Evolutionary conservation across 2,888 invertebrate genomes (phyloP).

Genomic region (Chymomyza procnemis): DNA sequence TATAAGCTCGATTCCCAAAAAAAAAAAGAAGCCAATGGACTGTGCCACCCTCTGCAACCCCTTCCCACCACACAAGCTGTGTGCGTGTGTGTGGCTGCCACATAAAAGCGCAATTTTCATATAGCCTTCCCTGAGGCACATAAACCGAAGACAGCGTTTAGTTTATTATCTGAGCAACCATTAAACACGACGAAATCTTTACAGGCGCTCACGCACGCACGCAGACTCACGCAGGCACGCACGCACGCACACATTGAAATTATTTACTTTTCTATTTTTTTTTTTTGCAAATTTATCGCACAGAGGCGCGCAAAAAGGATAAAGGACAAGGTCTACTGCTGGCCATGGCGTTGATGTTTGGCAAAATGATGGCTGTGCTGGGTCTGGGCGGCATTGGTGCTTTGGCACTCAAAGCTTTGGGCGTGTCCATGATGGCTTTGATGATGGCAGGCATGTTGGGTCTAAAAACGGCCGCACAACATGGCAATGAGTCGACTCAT

Average conservation of each 20-base stretch:
- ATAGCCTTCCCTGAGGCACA: conserved; percentile 62
- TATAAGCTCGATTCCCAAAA: too few species aligned
- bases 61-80: too few species aligned
- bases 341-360: conserved; percentile 85
- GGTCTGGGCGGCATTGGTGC: conserved; percentile 87
- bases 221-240: neutral
- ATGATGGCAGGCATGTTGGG: conserved; percentile 88
- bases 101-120: neutral
- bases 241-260: neutral
- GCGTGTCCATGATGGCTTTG: conserved; percentile 85
- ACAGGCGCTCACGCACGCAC: neutral
- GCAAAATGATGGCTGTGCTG: conserved; percentile 86
- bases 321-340: conserved; percentile 82
- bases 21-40: too few species aligned
- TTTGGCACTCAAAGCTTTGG: conserved; percentile 87
- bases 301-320: conserved; percentile 83
- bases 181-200: neutral
- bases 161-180: conserved; percentile 2
- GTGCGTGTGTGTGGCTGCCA: neutral
- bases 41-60: too few species aligned
- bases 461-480: conserved; percentile 84
- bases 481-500: conserved; percentile 79
- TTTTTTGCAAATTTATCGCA: neutral
- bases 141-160: neutral
- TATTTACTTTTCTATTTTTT: neutral